These are phyloP conservation scores for Trisateles emortualis DNA, from an alignment of 2,888 invertebrate species.

Conservation along the genomic window DNA sequence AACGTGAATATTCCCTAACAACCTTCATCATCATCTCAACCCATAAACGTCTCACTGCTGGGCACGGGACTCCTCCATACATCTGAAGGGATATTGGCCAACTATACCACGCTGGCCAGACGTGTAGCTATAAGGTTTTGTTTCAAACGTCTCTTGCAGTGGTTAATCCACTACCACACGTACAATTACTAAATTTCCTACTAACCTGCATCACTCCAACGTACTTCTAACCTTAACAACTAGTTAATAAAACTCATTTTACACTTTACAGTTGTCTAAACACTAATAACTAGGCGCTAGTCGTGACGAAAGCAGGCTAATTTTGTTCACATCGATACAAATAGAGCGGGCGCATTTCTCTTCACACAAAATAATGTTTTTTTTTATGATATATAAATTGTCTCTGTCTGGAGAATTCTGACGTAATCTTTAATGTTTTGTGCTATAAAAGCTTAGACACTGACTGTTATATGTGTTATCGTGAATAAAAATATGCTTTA, in stretches of 20 bases:
- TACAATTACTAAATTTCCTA: conserved; percentile 9
- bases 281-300: conserved; percentile 9
- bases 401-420: conserved; percentile 26
- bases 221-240: conserved; percentile 6
- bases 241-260: conserved; percentile 14
- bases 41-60: no score
- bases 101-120: no score
- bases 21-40: no score
- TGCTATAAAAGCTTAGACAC: not conserved
- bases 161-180: not conserved
- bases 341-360: conserved; percentile 43
- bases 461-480: not conserved
- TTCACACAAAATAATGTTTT: conserved; percentile 27
- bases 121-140: no score
- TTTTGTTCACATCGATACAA: conserved; percentile 34
- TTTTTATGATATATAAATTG: conserved; percentile 43
- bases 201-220: conserved; percentile 30
- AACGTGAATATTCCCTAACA: no score
- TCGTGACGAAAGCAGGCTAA: conserved; percentile 47
- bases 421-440: not conserved
- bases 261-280: conserved; percentile 5
- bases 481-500: not conserved
- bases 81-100: no score
- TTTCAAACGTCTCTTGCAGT: no score
- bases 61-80: no score